A percentile compares a stretch with the other conserved stretches of the same genome.
Conservation (phyloP, 2,888 invertebrate genomes). For the Melinaea menophilus region DNA sequence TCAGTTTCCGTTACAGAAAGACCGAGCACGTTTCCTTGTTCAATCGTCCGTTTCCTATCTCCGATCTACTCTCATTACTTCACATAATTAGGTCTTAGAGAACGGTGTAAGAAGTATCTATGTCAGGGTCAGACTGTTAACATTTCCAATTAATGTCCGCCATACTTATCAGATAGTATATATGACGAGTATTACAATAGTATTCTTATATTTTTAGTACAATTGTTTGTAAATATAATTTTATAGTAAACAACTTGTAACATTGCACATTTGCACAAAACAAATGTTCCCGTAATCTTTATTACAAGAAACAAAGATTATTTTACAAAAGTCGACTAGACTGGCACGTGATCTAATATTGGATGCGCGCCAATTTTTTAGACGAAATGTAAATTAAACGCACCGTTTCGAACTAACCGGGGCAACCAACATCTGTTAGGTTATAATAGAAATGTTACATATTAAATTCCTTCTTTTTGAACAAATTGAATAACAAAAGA, state of each 20-base stretch:
- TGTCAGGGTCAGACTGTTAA: slow-evolving; percentile 55
- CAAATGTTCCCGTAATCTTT: slow-evolving; percentile 3
- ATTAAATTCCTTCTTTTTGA: no score
- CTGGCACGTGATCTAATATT: slow-evolving; percentile 40
- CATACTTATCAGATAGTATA: slow-evolving; percentile 21
- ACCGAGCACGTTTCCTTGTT: slow-evolving; percentile 45
- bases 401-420: slow-evolving; percentile 41
- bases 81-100: slow-evolving; percentile 56
- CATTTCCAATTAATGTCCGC: slow-evolving; percentile 32
- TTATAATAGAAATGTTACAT: slow-evolving; percentile 37
- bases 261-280: no score
- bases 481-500: no score
- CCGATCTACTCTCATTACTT: slow-evolving; percentile 46
- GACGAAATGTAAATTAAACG: slow-evolving; percentile 63
- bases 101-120: slow-evolving; percentile 57
- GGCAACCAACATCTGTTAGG: slow-evolving; percentile 41
- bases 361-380: slow-evolving; percentile 68
- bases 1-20: slow-evolving; percentile 47
- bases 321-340: slow-evolving; percentile 3
- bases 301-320: neutral
- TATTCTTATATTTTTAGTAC: no score
- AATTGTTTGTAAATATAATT: no score
- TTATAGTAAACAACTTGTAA: no score
- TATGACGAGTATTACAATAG: slow-evolving; percentile 4
- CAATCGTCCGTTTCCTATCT: slow-evolving; percentile 55